Conservation (phyloP, 2,113 vertebrate genomes). For the Thalassoma bifasciatum region DNA sequence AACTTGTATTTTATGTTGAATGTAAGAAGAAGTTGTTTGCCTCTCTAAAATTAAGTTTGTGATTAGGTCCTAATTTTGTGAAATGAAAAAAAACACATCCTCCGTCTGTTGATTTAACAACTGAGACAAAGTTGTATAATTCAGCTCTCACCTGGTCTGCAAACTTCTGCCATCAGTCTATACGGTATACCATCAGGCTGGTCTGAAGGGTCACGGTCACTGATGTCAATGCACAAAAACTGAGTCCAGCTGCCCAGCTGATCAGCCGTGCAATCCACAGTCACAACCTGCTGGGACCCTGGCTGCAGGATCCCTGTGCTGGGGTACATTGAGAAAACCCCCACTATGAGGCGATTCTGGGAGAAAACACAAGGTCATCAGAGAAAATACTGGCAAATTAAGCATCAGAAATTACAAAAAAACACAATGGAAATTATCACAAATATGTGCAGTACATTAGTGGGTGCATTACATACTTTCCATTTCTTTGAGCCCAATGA, state of each 20-base stretch:
- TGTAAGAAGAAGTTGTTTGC: neutral
- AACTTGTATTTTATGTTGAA: neutral
- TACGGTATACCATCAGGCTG: conserved; percentile 86
- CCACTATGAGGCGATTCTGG: conserved; percentile 81
- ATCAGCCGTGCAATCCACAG: conserved; percentile 87
- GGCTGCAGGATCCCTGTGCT: conserved; percentile 81
- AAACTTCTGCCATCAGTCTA: conserved; percentile 85
- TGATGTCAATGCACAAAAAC: conserved; percentile 85
- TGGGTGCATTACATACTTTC: too few species aligned
- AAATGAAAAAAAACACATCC: neutral
- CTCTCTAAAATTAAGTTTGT: neutral
- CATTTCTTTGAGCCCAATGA: too few species aligned
- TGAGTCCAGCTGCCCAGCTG: conserved; percentile 84
- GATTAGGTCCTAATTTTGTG: neutral
- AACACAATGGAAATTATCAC: neutral
- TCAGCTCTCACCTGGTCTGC: conserved; percentile 85
- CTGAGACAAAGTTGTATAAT: neutral
- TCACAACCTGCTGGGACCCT: conserved; percentile 83
- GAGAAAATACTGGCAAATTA: neutral
- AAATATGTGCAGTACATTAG: neutral
- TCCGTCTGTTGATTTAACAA: neutral
- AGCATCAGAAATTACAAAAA: neutral
- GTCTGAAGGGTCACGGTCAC: conserved; percentile 85
- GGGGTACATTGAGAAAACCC: conserved; percentile 89
- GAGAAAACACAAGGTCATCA: neutral